Conservation (phyloP, 2,888 invertebrate species). For the Dexiosoma caninum region DNA sequence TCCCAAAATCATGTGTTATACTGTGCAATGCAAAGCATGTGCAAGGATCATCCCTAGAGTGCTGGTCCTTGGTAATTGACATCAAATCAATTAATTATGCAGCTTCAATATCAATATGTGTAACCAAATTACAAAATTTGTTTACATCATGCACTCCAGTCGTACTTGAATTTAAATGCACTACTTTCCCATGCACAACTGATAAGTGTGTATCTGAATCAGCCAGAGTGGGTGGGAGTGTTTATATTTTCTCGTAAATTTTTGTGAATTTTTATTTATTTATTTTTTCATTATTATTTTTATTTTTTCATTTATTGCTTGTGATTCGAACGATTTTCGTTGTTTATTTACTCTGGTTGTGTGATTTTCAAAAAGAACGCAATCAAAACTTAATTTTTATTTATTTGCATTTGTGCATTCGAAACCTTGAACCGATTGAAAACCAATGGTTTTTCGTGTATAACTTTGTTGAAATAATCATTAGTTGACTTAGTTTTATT, state of each 20-base stretch:
- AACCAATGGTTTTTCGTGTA: slow-evolving; percentile 37
- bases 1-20: too few relatives aligned
- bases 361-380: background rate
- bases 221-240: background rate
- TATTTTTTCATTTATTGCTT: background rate
- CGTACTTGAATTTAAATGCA: background rate
- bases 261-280: background rate
- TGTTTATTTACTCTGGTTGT: background rate
- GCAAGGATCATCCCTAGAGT: too few relatives aligned
- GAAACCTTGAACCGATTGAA: slow-evolving; percentile 59
- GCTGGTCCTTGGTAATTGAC: too few relatives aligned
- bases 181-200: background rate
- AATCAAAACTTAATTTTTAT: too few relatives aligned
- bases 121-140: too few relatives aligned
- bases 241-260: background rate
- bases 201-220: background rate
- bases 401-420: slow-evolving; percentile 23
- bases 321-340: background rate
- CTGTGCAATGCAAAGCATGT: too few relatives aligned
- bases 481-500: background rate
- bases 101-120: too few relatives aligned
- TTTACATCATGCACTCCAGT: background rate
- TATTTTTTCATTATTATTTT: background rate
- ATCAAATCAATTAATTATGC: too few relatives aligned
- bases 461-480: background rate